Conservation (phyloP, 2,888 invertebrate genomes). For the Unio delphinus region DNA sequence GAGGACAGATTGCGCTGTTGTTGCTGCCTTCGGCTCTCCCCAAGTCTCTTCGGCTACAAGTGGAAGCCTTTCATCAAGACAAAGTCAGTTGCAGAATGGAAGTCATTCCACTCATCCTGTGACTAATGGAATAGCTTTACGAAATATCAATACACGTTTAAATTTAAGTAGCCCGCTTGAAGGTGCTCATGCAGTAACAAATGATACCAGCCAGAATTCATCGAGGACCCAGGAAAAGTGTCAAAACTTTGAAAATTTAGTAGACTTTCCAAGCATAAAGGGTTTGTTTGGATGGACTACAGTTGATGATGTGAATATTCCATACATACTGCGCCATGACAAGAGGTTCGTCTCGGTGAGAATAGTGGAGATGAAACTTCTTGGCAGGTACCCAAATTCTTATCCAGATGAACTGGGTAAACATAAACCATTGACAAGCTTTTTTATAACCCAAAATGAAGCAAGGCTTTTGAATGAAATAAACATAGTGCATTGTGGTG, state of each 20-base stretch:
- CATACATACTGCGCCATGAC: constrained; percentile 86
- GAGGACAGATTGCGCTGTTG: constrained; percentile 13
- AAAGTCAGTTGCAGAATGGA: no score
- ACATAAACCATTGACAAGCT: constrained; percentile 91
- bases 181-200: no score
- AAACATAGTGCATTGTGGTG: constrained; percentile 92
- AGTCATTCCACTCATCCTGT: no score
- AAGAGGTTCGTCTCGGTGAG: constrained; percentile 93
- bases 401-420: constrained; percentile 87
- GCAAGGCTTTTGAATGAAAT: constrained; percentile 92
- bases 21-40: constrained; percentile 1
- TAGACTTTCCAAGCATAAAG: constrained; percentile 71
- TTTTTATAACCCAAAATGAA: constrained; percentile 92
- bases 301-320: constrained; percentile 81
- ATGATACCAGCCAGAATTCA: no score
- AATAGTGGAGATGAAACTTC: constrained; percentile 91
- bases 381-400: constrained; percentile 65
- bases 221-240: constrained; percentile 1
- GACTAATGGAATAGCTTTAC: no score
- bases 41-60: no score
- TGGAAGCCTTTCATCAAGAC: no score
- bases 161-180: no score
- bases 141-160: no score
- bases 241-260: constrained; percentile 36
- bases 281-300: constrained; percentile 91